phyloP scores from a whole-genome alignment of 2,113 vertebrate genomes.

The Anolis carolinensis region DNA sequence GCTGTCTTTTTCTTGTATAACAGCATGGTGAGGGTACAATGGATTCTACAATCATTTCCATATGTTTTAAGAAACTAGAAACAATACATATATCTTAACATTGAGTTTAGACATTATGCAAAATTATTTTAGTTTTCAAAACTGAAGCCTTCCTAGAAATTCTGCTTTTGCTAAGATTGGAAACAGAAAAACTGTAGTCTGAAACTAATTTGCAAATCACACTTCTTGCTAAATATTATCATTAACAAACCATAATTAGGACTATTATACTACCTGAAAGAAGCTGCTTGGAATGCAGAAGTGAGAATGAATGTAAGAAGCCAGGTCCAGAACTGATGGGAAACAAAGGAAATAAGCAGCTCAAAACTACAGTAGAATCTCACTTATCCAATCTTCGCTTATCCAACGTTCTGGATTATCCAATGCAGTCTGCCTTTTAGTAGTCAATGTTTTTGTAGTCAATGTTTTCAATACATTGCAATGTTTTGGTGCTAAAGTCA shows the following conservation, averaged over 20 bases:
- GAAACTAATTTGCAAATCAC: not conserved
- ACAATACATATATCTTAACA: not conserved
- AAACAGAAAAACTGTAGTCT: not conserved
- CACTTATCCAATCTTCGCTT: no score
- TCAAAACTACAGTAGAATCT: no score
- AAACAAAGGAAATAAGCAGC: not conserved
- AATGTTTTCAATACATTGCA: no score
- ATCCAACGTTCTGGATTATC: no score
- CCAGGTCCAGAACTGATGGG: not conserved
- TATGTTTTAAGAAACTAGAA: not conserved
- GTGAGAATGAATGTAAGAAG: not conserved
- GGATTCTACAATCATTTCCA: not conserved
- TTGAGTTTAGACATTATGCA: not conserved
- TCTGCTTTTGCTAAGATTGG: not conserved
- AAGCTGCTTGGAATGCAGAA: not conserved
- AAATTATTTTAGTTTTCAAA: not conserved
- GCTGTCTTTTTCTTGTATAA: not conserved
- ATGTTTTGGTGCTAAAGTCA: no score
- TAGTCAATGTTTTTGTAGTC: no score
- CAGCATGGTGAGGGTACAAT: not conserved
- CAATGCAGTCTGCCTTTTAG: no score
- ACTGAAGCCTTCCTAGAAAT: not conserved
- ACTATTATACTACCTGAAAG: not conserved
- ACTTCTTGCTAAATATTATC: not conserved
- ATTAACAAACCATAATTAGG: not conserved